These are phyloP conservation scores for Sterna hirundo DNA, from an alignment of 2,113 vertebrate species.

Conservation along the genomic window DNA sequence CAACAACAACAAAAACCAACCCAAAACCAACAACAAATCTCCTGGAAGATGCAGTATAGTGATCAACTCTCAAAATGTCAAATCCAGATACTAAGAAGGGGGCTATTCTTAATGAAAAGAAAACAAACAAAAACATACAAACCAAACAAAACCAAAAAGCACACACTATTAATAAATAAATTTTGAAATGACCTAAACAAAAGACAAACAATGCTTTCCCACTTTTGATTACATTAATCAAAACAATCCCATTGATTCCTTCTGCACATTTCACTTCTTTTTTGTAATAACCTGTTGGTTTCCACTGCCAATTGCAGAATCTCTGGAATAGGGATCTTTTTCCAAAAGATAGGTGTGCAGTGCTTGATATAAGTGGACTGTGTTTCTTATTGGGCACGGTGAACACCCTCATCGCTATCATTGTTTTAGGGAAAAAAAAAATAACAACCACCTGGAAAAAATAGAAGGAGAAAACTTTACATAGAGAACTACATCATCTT, in stretches of 20 bases:
- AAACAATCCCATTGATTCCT: neutral
- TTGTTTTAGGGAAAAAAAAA: neutral
- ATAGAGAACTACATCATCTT: neutral
- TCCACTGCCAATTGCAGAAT: neutral
- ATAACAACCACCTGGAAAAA: neutral
- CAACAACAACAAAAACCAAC: too few species aligned
- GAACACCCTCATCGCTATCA: neutral
- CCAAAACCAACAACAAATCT: neutral
- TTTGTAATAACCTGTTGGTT: neutral
- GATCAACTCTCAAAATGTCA: neutral
- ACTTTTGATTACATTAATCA: neutral
- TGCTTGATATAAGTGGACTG: neutral
- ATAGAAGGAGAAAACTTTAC: neutral
- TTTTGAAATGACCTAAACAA: neutral
- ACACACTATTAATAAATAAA: neutral
- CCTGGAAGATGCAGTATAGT: neutral
- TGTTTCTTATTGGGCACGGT: neutral
- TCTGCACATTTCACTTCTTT: neutral
- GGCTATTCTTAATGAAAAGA: neutral
- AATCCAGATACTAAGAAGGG: neutral
- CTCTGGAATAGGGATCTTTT: neutral
- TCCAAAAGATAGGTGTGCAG: neutral
- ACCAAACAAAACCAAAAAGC: too few species aligned
- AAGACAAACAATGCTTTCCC: neutral
- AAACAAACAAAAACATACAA: too few species aligned